Evolutionary conservation across 1,140 invertebrate genomes (phyloP), one percentile per base, ranked within the genome.

Genomic region (Musca domestica): DNA sequence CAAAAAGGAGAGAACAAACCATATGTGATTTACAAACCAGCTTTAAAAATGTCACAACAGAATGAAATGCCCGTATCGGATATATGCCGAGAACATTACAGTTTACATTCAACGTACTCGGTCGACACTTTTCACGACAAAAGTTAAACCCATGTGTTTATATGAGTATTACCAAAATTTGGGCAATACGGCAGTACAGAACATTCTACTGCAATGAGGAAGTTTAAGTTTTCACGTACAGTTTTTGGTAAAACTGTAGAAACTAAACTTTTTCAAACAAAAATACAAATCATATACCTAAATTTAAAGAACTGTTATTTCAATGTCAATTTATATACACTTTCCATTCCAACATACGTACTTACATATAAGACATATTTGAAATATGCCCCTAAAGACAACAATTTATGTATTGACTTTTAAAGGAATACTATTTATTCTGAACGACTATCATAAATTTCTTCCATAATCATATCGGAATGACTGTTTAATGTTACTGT

Each of bases 401-500:
- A 51, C 9, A 19, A 19, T 4, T 51, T 9, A 9, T 1, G 48
- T 20, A 51, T 20, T 51, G 9, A 19, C 48, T 51, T 19, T 51
- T 20, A 22, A 19, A 51, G 48, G 12, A 54, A 25, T 15, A 56
- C 25, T 61, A 41, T 41, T 15, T 34, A 6, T 61, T 10, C 2
- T 2, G 5, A 14, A 51, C 9, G 20, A 61, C 34, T 41, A 41
- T 41, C 34, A 10, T 41, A 34, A 9, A 17, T 41, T 30, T 61
- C 56, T 61, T 61, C 56, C 56, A 61, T 51, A 74, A 74, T 76
- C 76, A 78, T 78, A 78, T 78, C 77, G 77, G 71, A 79, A 73
- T 77, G 76, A 80, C 77, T 80, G 77, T 80, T 80, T 54, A 80
- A 74, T 80, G 77, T 80, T 79, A 74, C 80, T 76, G 76, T 79